Evolutionary conservation across 2,797 vertebrate genomes (phyloP), one percentile per base, ranked within the genome.

Genomic region (Pristis pectinata): DNA sequence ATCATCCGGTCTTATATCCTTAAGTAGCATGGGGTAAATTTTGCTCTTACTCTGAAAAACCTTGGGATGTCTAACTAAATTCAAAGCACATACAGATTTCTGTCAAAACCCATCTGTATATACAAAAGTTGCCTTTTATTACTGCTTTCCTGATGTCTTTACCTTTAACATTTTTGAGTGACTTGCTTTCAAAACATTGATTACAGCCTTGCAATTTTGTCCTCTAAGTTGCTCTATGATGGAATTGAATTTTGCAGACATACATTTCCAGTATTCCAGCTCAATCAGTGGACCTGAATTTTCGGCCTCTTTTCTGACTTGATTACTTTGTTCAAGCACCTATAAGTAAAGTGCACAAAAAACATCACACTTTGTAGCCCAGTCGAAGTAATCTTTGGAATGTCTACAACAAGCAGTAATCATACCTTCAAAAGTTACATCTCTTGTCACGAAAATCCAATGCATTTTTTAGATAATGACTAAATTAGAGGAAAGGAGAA

Each of bases 151-250:
- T 24, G 24, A 93, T 70, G 19, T 30, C 19, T 94, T 93, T 97
- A 98, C 98, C 97, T 96, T 97, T 94, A 98, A 94, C 15, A 96
- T 64, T 96, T 97, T 98, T 95, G 98, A 98, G 44, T 74, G 96
- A 95, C 96, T 97, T 94, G 97, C 95, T 77, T 96, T 96, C 83
- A 98, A 97, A 95, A 98, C 96, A 95, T 95, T 97, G 82, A 98
- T 95, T 94, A 98, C 97, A 72, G 97, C 96, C 96, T 96, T 97
- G 96, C 97, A 98, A 91, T 96, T 95, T 87, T 96, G 49, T 94
- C 97, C 96, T 96, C 98, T 98, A 94, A 98, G 97, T 95, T 98
- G 98, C 64, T 96, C 97, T 0, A 98, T 97, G 95, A 98, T 97
- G 80, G 97, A 98, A 96, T 96, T 97, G 95, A 98, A 97, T 95